Evolutionary conservation across 1,140 invertebrate genomes (phyloP).

Genomic region (Trichonephila clavata): DNA sequence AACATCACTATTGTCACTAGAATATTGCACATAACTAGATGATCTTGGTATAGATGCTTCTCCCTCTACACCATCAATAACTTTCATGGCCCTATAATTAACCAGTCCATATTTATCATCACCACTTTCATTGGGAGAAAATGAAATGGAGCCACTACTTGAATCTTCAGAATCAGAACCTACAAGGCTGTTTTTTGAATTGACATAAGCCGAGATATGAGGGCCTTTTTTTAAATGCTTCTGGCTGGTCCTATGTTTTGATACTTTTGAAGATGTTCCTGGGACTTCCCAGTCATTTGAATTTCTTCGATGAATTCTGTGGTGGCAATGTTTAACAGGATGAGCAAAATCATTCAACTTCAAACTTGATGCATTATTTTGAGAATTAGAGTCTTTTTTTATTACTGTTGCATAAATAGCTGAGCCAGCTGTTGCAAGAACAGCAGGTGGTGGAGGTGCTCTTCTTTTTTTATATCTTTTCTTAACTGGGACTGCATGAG

Average conservation of each 20-base stretch:
- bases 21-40: slow-evolving; percentile 55
- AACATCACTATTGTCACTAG: slow-evolving; percentile 49
- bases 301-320: not conserved
- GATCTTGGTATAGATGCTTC: not conserved
- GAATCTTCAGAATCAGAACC: slow-evolving; percentile 9
- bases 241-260: not conserved
- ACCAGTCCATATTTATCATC: slow-evolving; percentile 70
- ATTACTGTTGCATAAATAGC: slow-evolving; percentile 40
- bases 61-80: not conserved
- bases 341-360: not conserved
- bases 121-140: slow-evolving; percentile 58
- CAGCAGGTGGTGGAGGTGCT: slow-evolving; percentile 32
- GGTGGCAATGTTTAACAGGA: not conserved
- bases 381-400: not conserved
- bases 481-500: slow-evolving; percentile 5
- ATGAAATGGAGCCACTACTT: slow-evolving; percentile 42
- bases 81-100: slow-evolving; percentile 44
- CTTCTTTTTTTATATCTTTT: slow-evolving; percentile 56
- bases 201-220: not conserved
- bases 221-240: not conserved
- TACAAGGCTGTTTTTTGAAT: not conserved
- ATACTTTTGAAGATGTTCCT: not conserved
- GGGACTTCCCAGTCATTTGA: not conserved
- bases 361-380: not conserved
- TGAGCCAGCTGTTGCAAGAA: not conserved